Evolutionary conservation across 2,888 invertebrate species (phyloP).

Genomic region (Diarsia brunnea): DNA sequence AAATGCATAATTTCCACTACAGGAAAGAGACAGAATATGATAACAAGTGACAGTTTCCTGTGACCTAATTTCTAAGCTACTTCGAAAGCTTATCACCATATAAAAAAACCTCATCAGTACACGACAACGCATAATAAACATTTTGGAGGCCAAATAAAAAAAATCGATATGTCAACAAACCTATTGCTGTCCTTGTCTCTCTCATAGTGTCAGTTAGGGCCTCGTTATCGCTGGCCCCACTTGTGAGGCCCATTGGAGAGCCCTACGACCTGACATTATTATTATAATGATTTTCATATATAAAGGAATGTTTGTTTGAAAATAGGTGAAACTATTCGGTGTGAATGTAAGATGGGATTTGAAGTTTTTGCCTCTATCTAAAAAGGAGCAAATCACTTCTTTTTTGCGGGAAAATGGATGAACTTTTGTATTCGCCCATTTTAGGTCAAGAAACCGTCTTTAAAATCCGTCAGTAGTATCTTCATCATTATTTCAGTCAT

Average conservation of each 20-base stretch:
- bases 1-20: background rate
- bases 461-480: no score
- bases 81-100: background rate
- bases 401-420: no score
- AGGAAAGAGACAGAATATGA: background rate
- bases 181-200: slow-evolving; percentile 41
- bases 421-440: no score
- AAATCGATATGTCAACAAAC: slow-evolving; percentile 54
- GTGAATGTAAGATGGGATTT: background rate
- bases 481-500: no score
- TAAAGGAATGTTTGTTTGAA: slow-evolving; percentile 36
- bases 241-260: slow-evolving; percentile 66
- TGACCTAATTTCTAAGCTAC: background rate
- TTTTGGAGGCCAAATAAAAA: slow-evolving; percentile 43
- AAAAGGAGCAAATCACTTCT: background rate
- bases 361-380: background rate
- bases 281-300: slow-evolving; percentile 57
- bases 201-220: slow-evolving; percentile 35
- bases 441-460: no score
- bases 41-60: background rate
- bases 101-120: slow-evolving; percentile 4
- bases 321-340: slow-evolving; percentile 29
- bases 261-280: slow-evolving; percentile 49
- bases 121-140: slow-evolving; percentile 32
- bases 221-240: slow-evolving; percentile 68